phyloP scores from a whole-genome alignment of 2,888 invertebrate genomes.

The Drosophila robusta region DNA sequence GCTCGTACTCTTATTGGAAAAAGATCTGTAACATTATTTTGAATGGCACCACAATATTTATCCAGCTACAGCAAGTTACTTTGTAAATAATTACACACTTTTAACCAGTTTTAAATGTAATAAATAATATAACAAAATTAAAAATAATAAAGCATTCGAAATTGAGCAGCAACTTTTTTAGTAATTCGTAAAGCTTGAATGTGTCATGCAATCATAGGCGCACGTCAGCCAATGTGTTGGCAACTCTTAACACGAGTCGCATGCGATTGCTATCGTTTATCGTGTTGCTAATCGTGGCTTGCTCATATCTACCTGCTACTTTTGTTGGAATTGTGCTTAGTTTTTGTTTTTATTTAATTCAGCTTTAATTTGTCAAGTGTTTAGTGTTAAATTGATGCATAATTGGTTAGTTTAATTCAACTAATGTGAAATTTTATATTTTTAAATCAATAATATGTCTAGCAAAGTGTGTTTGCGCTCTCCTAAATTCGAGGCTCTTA shows the following conservation, averaged over 20 bases:
- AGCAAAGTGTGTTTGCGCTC: neutral
- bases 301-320: slow-evolving; percentile 51
- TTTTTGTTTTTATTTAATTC: slow-evolving; percentile 71
- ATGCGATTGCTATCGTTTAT: slow-evolving; percentile 21
- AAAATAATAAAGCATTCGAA: too few relatives aligned
- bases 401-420: slow-evolving; percentile 30
- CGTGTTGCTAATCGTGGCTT: slow-evolving; percentile 57
- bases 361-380: slow-evolving; percentile 47
- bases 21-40: too few relatives aligned
- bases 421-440: neutral
- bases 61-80: too few relatives aligned
- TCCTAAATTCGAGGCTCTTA: neutral
- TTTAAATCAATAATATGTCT: neutral
- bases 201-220: slow-evolving; percentile 20
- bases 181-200: too few relatives aligned
- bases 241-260: slow-evolving; percentile 19
- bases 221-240: neutral
- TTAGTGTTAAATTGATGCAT: slow-evolving; percentile 22
- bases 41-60: too few relatives aligned
- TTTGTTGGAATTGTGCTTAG: slow-evolving; percentile 40
- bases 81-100: too few relatives aligned
- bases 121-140: too few relatives aligned
- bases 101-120: too few relatives aligned
- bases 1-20: neutral
- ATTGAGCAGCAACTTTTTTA: too few relatives aligned